Percentiles rank a stretch among this genome's conserved stretches.
These are phyloP conservation scores for Montifringilla adamsi DNA, from an alignment of 2,113 vertebrate genomes.

Conservation along the genomic window DNA sequence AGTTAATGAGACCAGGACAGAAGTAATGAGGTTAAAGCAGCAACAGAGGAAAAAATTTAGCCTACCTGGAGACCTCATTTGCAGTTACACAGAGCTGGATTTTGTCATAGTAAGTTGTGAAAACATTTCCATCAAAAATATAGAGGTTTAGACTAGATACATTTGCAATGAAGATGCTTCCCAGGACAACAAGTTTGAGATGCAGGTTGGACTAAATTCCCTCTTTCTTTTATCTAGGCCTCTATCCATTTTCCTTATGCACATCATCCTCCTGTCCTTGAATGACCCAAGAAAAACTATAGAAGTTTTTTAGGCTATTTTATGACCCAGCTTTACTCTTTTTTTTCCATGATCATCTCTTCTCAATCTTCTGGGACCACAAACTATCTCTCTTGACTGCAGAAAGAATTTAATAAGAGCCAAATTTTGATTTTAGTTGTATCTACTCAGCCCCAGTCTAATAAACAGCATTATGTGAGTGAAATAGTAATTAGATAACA, in stretches of 20 bases:
- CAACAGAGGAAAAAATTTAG: neutral
- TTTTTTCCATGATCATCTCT: neutral
- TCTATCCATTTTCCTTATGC: neutral
- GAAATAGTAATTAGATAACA: neutral
- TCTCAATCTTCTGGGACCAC: neutral
- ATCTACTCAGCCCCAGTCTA: neutral
- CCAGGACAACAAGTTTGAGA: neutral
- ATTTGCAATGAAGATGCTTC: neutral
- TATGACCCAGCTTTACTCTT: constrained; percentile 13
- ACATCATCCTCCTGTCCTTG: neutral
- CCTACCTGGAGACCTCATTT: neutral
- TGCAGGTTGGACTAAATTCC: neutral
- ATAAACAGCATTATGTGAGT: neutral
- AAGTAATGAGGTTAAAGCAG: neutral
- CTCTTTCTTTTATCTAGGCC: neutral
- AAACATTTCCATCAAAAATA: neutral
- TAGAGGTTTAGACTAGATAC: neutral
- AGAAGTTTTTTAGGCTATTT: neutral
- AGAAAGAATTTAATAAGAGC: neutral
- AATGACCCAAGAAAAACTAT: neutral
- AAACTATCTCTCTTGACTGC: neutral
- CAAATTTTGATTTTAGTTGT: constrained; percentile 11
- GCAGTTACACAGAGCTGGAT: neutral
- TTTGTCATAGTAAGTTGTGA: neutral
- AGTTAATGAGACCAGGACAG: neutral